Evolutionary conservation across 2,888 invertebrate genomes (phyloP).

Genomic region (Malacosoma neustria): DNA sequence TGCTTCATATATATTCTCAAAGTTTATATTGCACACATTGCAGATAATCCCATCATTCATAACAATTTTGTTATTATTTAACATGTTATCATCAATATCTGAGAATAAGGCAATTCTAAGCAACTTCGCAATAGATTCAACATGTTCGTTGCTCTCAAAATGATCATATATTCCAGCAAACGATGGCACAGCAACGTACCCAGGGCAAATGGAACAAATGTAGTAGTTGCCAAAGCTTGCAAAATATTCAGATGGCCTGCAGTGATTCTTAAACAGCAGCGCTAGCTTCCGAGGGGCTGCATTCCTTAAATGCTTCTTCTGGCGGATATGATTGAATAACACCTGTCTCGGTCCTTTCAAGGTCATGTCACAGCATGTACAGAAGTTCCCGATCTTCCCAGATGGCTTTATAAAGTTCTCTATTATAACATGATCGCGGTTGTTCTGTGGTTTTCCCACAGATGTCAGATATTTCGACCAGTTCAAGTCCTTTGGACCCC

Average conservation of each 20-base stretch:
- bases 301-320: conserved; percentile 63
- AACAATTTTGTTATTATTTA: conserved; percentile 33
- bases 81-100: conserved; percentile 31
- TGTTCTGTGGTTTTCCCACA: conserved; percentile 54
- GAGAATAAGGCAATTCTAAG: conserved; percentile 42
- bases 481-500: conserved; percentile 62
- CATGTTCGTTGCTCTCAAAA: conserved; percentile 47
- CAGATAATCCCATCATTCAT: conserved; percentile 31
- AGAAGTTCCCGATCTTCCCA: conserved; percentile 58
- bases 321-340: conserved; percentile 62
- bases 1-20: conserved; percentile 33
- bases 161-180: conserved; percentile 60
- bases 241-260: conserved; percentile 56
- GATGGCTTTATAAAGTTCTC: conserved; percentile 64
- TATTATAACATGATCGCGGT: conserved; percentile 54
- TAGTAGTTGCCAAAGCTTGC: conserved; percentile 66
- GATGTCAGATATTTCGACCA: conserved; percentile 63
- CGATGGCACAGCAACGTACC: conserved; percentile 48
- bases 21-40: conserved; percentile 34
- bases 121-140: conserved; percentile 46
- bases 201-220: conserved; percentile 52
- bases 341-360: conserved; percentile 62
- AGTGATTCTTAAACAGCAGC: conserved; percentile 52
- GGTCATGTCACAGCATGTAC: conserved; percentile 61
- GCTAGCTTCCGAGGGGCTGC: conserved; percentile 56